These are phyloP conservation scores for Eupithecia insigniata DNA, from an alignment of 2,888 invertebrate genomes.

Conservation along the genomic window DNA sequence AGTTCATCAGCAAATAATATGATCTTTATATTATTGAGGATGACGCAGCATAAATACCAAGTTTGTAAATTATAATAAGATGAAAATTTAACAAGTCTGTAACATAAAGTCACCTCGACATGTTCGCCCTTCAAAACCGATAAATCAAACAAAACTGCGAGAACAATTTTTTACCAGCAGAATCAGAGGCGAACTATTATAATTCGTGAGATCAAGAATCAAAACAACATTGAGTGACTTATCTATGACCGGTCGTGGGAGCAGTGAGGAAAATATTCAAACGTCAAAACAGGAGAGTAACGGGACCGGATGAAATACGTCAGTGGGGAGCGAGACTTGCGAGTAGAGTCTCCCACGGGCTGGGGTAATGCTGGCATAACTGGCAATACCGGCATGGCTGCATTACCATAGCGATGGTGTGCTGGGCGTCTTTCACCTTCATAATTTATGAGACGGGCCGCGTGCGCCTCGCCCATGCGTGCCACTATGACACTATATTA, in stretches of 20 bases:
- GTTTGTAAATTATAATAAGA: conserved; percentile 26
- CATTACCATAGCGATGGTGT: conserved; percentile 63
- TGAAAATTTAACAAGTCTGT: conserved; percentile 25
- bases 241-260: conserved; percentile 36
- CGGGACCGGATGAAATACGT: conserved; percentile 53
- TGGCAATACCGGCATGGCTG: conserved; percentile 34
- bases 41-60: conserved; percentile 20
- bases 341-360: conserved; percentile 52
- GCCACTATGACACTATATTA: conserved; percentile 73
- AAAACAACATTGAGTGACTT: conserved; percentile 33
- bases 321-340: conserved; percentile 41
- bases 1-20: background rate
- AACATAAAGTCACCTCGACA: conserved; percentile 33
- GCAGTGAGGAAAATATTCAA: conserved; percentile 55
- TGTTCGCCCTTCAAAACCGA: conserved; percentile 26
- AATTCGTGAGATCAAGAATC: conserved; percentile 25
- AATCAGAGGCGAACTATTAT: conserved; percentile 29
- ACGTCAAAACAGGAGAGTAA: conserved; percentile 56
- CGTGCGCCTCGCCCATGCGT: conserved; percentile 68
- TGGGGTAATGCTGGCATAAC: conserved; percentile 6
- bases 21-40: conserved; percentile 13
- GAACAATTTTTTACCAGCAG: conserved; percentile 24
- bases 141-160: conserved; percentile 24
- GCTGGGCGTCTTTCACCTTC: conserved; percentile 61
- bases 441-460: conserved; percentile 72